Conservation (phyloP, 92 coral and sea anemone genomes). For the Siderastrea siderea region DNA sequence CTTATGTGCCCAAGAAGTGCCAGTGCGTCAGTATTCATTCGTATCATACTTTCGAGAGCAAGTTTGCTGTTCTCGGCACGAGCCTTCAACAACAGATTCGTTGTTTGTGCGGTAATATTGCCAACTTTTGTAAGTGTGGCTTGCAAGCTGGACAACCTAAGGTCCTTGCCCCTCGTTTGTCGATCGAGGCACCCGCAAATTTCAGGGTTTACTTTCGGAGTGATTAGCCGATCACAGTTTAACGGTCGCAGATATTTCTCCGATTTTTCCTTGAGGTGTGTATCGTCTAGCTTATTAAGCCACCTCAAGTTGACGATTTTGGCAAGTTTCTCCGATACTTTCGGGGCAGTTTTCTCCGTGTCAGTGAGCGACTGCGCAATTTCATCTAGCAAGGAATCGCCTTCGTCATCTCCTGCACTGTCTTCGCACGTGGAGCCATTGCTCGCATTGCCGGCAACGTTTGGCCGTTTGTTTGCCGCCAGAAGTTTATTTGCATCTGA, state of each 20-base stretch:
- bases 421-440: too few species aligned
- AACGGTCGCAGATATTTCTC: slow-evolving; percentile 51
- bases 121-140: slow-evolving; percentile 24
- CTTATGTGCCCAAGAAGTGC: slow-evolving; percentile 61
- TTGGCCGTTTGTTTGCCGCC: slow-evolving; percentile 6
- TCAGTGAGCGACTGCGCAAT: slow-evolving; percentile 63
- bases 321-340: slow-evolving; percentile 37
- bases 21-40: slow-evolving; percentile 62
- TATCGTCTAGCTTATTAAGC: slow-evolving; percentile 65
- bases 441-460: not conserved
- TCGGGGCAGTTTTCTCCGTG: slow-evolving; percentile 54
- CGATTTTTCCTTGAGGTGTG: slow-evolving; percentile 49
- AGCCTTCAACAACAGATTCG: slow-evolving; percentile 53
- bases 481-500: not conserved
- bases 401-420: slow-evolving; percentile 3
- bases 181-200: slow-evolving; percentile 37
- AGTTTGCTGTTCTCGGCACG: slow-evolving; percentile 10
- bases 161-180: slow-evolving; percentile 7
- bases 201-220: slow-evolving; percentile 71
- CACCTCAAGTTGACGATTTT: slow-evolving; percentile 4
- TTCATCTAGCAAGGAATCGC: slow-evolving; percentile 55
- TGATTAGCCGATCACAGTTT: slow-evolving; percentile 29
- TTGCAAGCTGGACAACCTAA: not conserved
- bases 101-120: slow-evolving; percentile 18
- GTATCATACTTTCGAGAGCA: not conserved